A percentile compares a stretch with the other conserved stretches of the same genome.
phyloP scores from a whole-genome alignment of 2,797 vertebrate species.

The Bucorvus abyssinicus region DNA sequence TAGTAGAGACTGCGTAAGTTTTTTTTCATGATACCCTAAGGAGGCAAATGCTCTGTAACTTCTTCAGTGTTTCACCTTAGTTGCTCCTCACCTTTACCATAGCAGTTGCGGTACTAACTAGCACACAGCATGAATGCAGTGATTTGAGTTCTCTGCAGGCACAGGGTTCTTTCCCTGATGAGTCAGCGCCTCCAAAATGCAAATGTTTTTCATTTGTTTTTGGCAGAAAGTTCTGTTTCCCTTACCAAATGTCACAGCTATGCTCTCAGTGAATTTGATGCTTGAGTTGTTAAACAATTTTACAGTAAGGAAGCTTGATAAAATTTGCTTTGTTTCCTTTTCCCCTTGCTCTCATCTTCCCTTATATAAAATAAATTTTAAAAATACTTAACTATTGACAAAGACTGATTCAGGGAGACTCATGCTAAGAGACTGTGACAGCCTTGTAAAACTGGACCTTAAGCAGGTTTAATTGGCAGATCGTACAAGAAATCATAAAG shows the following conservation, averaged over 20 bases:
- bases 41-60: background rate
- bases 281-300: background rate
- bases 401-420: background rate
- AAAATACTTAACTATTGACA: background rate
- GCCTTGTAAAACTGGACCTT: background rate
- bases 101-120: background rate
- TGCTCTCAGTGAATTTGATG: background rate
- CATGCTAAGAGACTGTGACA: background rate
- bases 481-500: background rate
- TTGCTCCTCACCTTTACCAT: background rate
- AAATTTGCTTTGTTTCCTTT: background rate
- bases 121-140: background rate
- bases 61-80: background rate
- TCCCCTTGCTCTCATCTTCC: background rate
- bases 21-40: background rate
- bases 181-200: constrained; percentile 39
- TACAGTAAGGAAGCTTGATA: background rate
- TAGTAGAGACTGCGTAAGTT: background rate
- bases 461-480: background rate
- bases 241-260: constrained; percentile 35
- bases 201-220: constrained; percentile 17
- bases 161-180: background rate
- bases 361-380: background rate
- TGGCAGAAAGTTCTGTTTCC: constrained; percentile 46
- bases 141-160: background rate